Evolutionary conservation across 2,888 invertebrate genomes (phyloP), one percentile per base, ranked within the genome.

Genomic region (Drosophila kambysellisi): DNA sequence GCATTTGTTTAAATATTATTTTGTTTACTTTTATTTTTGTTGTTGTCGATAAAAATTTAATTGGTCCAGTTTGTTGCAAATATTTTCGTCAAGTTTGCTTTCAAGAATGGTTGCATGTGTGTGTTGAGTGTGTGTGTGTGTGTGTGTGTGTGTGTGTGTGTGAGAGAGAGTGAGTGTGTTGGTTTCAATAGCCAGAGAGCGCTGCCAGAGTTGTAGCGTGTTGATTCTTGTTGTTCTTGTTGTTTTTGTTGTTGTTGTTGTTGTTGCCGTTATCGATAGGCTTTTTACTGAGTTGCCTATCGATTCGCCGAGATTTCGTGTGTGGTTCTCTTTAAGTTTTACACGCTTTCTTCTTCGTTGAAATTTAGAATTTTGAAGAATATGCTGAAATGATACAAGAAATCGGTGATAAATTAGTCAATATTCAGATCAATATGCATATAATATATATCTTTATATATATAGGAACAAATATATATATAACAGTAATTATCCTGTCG

Each of bases 281-380:
- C 74, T 52, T 64, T 52, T 39, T 56, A 71, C 53, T 64, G 80
- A 76, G 76, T 73, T 78, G 84, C 70, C 57, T 78, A 72, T 79
- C 84, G 83, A 85, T 79, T 53, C 58, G 82, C 84, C 83, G 84
- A 85, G 84, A 85, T 87, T 82, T 76, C 73, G 74, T 67, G 52
- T 56, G 35, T 64, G 64, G 48, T 79, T 83, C 72, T 73, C 79
- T 85, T 86, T 86, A 61, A 87, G 82, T 88, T 87, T 82, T 39
- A 87, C 76, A 89, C 82, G 89, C 83, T 84, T 84, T 86, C 76
- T 82, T 82, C 73, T 82, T 88, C 73, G 87, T 88, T 81, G 86
- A 76, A 90, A 90, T 89, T 90, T 90, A 81, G 86, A 90, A 90
- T 89, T 90, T 90, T 89, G 90, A 90, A 82, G 81, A 87, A 84